A percentile compares a stretch with the other conserved stretches of the same genome.
These are phyloP conservation scores for Bombylius discolor DNA, from an alignment of 2,888 invertebrate genomes.

Conservation along the genomic window DNA sequence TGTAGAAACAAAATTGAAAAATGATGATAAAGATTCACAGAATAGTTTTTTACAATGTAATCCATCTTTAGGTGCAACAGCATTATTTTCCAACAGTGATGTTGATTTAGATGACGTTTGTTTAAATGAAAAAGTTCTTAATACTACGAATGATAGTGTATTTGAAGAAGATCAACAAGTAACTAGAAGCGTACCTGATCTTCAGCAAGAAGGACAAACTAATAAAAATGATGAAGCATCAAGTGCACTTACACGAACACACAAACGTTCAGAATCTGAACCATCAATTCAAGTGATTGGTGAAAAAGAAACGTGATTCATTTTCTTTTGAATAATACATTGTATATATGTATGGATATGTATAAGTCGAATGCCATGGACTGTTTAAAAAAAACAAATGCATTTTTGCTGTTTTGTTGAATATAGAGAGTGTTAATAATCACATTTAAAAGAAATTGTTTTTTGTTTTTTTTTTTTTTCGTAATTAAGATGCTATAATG, in stretches of 20 bases:
- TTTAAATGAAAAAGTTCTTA: conserved; percentile 59
- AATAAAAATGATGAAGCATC: conserved; percentile 14
- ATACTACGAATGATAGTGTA: conserved; percentile 28
- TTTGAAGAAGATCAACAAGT: conserved; percentile 30
- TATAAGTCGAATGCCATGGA: no score
- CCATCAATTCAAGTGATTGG: conserved; percentile 27
- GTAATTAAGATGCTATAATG: no score
- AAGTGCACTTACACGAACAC: conserved; percentile 23
- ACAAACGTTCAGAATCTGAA: conserved; percentile 36
- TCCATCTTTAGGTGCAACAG: conserved; percentile 46
- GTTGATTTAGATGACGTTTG: conserved; percentile 71
- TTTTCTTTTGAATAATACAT: conserved; percentile 14
- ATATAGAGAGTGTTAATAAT: no score
- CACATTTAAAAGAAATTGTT: no score
- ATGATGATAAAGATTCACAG: not conserved
- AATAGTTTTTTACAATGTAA: not conserved
- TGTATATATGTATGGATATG: conserved; percentile 2
- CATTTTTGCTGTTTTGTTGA: no score
- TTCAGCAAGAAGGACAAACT: conserved; percentile 17
- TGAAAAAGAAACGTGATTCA: conserved; percentile 3
- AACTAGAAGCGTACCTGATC: conserved; percentile 34
- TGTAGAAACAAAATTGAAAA: conserved; percentile 1
- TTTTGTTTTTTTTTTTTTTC: no score
- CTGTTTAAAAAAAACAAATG: no score
- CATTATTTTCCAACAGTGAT: conserved; percentile 76